Base-by-base conservation (phyloP, 2,113 vertebrate species). In the Rhizomys pruinosus region DNA sequence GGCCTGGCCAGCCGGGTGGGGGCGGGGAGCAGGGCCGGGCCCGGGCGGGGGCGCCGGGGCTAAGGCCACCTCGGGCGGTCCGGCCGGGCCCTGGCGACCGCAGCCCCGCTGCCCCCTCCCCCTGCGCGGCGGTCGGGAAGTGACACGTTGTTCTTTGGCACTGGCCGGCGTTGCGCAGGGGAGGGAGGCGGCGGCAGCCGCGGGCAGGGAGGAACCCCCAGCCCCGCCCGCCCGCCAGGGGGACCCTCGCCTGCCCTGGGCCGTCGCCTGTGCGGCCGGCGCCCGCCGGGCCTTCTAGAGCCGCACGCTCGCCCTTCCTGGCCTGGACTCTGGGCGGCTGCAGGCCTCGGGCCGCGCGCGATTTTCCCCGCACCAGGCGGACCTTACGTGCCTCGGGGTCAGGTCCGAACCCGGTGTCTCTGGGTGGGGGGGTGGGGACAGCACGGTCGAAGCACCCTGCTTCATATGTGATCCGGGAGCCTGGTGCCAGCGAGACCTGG, bases 401-500 rank as follows among this genome's bases (percentile, higher is more conserved):
- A 84, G 95, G 94, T 87, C 87, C 82, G 87, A 92, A 87, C 96
- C 87, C 84, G 89, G 94, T 89, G 89, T 96, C 90, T 92, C 95
- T 89, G 61, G 81, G 91, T 68, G 90, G 90, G 96, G 96, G 95
- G 97, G 93, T 96, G 96, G 97, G 96, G 96, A 95, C 90, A 89
- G 80, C 92, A 88, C 94, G 90, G 95, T 95, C 90, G 85, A 82
- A 94, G 94, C 95, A 66, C 88, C 93, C 87, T 80, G 95, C 96
- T 90, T 92, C 90, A 55, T 96, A 84, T 93, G 93, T 92, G 96
- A 96, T 96, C 96, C 82, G 94, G 96, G 97, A 96, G 96, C 95
- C 93, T 94, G 96, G 94, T 96, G 97, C 96, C 97, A 97, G 96
- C 96, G 69, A 97, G 95, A 97, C 96, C 97, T 97, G 96, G 95